Evolutionary conservation across 2,113 vertebrate species (phyloP).

Genomic region (Hippoglossus stenolepis): DNA sequence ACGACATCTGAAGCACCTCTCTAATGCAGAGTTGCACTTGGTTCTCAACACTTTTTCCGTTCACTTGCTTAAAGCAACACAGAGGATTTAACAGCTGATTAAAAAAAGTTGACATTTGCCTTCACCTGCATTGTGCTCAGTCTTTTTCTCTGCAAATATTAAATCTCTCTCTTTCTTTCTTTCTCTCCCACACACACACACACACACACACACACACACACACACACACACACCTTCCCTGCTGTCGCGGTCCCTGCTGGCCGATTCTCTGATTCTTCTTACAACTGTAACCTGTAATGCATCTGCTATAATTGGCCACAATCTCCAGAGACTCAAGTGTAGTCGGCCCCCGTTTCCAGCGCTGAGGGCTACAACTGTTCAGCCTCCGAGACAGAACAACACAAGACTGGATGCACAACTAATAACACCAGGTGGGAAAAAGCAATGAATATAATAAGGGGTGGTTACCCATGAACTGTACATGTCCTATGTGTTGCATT

Average conservation of each 20-base stretch:
- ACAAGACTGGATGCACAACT: constrained; percentile 12
- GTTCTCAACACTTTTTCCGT: not conserved
- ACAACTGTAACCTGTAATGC: constrained; percentile 54
- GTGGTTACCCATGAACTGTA: constrained; percentile 26
- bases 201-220: not conserved
- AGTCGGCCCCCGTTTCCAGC: constrained; percentile 16
- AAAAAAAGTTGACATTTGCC: not conserved
- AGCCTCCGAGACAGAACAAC: constrained; percentile 18
- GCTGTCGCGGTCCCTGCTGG: constrained; percentile 32
- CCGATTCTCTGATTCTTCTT: constrained; percentile 22
- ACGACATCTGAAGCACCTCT: not conserved
- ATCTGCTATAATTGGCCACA: constrained; percentile 69
- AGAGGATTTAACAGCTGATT: not conserved
- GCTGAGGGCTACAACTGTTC: constrained; percentile 23
- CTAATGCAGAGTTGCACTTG: not conserved
- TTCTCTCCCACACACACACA: not conserved
- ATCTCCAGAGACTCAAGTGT: constrained; percentile 50
- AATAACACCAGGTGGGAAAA: constrained; percentile 7
- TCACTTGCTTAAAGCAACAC: not conserved
- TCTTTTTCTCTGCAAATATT: not conserved
- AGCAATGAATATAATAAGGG: not conserved
- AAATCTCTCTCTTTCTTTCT: not conserved
- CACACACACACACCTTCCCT: constrained; percentile 1
- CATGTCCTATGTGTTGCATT: not conserved
- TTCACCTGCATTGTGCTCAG: too few species aligned